phyloP scores from a whole-genome alignment of 2,113 vertebrate species.

The Myrmecophaga tridactyla region DNA sequence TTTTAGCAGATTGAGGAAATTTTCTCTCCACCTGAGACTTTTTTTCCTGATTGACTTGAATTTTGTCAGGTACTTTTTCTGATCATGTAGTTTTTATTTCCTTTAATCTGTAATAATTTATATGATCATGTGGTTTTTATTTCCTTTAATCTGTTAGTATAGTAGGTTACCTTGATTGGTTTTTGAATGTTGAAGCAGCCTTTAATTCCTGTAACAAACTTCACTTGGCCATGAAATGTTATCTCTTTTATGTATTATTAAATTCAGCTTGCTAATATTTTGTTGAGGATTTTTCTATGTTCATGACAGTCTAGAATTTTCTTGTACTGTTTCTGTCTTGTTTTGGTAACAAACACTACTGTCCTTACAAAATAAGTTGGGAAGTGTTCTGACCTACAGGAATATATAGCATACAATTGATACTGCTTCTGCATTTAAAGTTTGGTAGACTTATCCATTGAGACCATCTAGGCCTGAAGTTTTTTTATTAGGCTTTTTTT shows the following conservation, averaged over 20 bases:
- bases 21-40: neutral
- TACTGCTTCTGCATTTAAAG: neutral
- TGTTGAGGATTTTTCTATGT: neutral
- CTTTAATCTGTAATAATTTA: neutral
- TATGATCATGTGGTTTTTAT: neutral
- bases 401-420: neutral
- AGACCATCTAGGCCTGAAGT: neutral
- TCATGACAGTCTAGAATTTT: neutral
- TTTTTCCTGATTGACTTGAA: neutral
- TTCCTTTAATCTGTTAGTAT: neutral
- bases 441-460: neutral
- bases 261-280: neutral
- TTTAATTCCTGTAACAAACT: neutral
- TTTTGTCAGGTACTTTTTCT: neutral
- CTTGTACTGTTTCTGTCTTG: neutral
- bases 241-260: neutral
- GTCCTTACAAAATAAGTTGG: constrained; percentile 13
- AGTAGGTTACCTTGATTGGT: neutral
- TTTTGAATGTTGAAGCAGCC: neutral
- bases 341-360: neutral
- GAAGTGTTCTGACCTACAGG: neutral
- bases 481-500: constrained; percentile 15
- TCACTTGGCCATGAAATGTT: neutral
- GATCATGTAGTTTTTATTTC: constrained; percentile 17
- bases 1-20: neutral